Evolutionary conservation across 2,113 vertebrate genomes (phyloP).

Genomic region (Anseranas semipalmata): DNA sequence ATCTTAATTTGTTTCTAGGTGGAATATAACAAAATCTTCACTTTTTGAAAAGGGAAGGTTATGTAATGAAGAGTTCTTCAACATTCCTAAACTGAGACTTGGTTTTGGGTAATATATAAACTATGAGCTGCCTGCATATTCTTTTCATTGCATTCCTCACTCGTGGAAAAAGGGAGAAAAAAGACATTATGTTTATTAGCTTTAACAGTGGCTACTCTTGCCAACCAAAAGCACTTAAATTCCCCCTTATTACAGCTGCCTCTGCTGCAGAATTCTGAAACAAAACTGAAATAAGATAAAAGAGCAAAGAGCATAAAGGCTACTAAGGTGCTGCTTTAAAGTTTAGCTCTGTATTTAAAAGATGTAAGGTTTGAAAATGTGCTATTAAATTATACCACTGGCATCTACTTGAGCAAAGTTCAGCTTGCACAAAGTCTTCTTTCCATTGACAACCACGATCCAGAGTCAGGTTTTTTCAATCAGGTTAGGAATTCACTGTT

Average conservation of each 20-base stretch:
- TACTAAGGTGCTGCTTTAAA: conserved; percentile 51
- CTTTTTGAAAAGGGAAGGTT: conserved; percentile 7
- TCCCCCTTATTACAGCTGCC: conserved; percentile 20
- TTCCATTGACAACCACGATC: conserved; percentile 18
- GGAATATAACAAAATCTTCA: conserved; percentile 36
- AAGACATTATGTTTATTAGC: conserved; percentile 42
- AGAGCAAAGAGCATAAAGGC: conserved; percentile 7
- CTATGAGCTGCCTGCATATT: conserved; percentile 12
- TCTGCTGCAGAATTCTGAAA: conserved; percentile 27
- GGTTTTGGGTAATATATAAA: neutral
- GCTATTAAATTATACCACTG: conserved; percentile 46
- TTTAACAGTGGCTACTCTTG: conserved; percentile 32
- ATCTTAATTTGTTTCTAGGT: conserved; percentile 47
- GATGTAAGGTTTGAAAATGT: conserved; percentile 50
- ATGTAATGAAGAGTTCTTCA: conserved; percentile 21
- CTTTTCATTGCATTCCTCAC: conserved; percentile 30
- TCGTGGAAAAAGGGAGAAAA: neutral
- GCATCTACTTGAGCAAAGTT: conserved; percentile 6
- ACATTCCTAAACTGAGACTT: conserved; percentile 2
- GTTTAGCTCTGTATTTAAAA: conserved; percentile 26
- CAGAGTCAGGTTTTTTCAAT: conserved; percentile 62
- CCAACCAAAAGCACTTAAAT: conserved; percentile 45
- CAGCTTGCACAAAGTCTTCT: neutral
- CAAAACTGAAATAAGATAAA: conserved; percentile 41
- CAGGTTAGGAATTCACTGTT: conserved; percentile 42